phyloP scores from a whole-genome alignment of 2,888 invertebrate species.

The Arge pagana region DNA sequence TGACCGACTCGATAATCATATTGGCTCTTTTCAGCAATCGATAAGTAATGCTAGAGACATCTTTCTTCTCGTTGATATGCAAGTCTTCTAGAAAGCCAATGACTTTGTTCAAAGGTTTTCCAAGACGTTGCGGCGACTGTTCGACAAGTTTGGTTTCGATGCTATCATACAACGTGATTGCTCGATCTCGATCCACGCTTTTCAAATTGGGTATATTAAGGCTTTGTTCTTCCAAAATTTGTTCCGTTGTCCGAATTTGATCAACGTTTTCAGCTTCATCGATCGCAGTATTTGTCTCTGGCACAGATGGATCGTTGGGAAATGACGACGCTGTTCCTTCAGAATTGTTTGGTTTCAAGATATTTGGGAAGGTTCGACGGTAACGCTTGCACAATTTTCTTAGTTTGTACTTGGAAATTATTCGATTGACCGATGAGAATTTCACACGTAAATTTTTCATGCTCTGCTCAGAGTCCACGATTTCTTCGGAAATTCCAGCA shows the following conservation, averaged over 20 bases:
- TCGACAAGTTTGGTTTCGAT: constrained; percentile 51
- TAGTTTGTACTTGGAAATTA: constrained; percentile 27
- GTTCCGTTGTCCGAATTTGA: not conserved
- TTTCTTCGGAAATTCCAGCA: not conserved
- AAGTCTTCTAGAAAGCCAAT: constrained; percentile 48
- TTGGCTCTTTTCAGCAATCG: constrained; percentile 64
- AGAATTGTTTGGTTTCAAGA: constrained; percentile 9
- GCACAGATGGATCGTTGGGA: not conserved
- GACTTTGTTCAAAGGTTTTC: constrained; percentile 37
- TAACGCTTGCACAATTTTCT: constrained; percentile 19
- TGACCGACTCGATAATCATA: constrained; percentile 66
- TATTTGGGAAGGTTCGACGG: constrained; percentile 27
- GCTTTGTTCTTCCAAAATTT: not conserved
- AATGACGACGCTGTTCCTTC: not conserved
- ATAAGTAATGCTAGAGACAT: constrained; percentile 52
- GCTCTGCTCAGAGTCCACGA: too few species aligned
- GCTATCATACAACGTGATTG: constrained; percentile 43
- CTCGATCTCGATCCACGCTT: constrained; percentile 26
- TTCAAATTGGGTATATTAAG: constrained; percentile 4
- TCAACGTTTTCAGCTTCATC: constrained; percentile 16
- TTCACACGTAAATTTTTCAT: too few species aligned
- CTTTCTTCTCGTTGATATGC: constrained; percentile 35
- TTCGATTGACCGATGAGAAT: constrained; percentile 4
- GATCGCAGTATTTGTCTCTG: not conserved
- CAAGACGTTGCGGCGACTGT: constrained; percentile 44